Evolutionary conservation across 1,140 invertebrate species (phyloP).

Genomic region (Tetramorium parvispinum): DNA sequence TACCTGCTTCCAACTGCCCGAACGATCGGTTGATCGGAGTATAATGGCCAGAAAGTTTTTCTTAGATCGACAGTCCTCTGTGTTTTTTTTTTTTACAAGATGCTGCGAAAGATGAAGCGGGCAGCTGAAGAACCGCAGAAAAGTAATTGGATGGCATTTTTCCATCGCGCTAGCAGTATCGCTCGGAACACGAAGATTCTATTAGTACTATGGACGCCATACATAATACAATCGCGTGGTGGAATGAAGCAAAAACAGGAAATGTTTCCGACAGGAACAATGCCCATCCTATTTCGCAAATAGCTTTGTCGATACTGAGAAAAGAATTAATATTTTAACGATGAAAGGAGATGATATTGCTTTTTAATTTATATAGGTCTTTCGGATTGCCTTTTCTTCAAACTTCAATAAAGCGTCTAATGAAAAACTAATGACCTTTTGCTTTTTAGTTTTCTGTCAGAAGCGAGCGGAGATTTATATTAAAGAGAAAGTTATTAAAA

Average conservation of each 20-base stretch:
- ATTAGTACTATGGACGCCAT: conserved; percentile 16
- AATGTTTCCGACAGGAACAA: conserved; percentile 22
- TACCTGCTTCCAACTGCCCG: not conserved
- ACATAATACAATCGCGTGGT: conserved; percentile 42
- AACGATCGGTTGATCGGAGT: conserved; percentile 45
- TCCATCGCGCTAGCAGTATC: conserved; percentile 19
- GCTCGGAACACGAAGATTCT: conserved; percentile 54
- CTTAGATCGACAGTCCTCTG: not conserved
- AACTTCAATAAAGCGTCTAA: not conserved
- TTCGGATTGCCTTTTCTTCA: not conserved
- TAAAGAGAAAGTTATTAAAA: not conserved
- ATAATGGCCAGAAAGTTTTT: conserved; percentile 45
- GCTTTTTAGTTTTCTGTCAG: not conserved
- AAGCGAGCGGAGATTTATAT: not conserved
- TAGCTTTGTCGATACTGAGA: conserved; percentile 14
- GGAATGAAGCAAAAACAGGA: conserved; percentile 7
- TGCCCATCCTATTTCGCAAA: conserved; percentile 19
- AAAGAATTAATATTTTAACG: conserved; percentile 4
- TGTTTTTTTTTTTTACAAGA: conserved; percentile 7
- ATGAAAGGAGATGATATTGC: not conserved
- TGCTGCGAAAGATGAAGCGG: not conserved
- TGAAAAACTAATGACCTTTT: not conserved
- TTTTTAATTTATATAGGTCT: conserved; percentile 5
- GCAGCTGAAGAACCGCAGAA: not conserved
- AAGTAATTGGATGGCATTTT: conserved; percentile 49